Conservation (phyloP, 2,797 vertebrate species). For the Sandelia bainsii region DNA sequence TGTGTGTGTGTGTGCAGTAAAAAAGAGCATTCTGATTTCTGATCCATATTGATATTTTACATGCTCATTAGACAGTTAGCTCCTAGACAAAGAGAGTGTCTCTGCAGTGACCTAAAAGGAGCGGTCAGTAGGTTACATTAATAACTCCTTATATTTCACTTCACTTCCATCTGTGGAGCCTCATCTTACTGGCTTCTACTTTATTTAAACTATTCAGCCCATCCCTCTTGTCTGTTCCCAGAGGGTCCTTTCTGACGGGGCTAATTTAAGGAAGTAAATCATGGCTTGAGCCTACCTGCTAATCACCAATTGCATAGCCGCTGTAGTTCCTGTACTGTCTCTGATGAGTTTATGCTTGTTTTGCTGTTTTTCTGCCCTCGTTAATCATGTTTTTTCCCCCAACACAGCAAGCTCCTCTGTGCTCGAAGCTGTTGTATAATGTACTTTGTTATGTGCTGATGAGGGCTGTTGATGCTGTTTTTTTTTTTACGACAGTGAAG, state of each 20-base stretch:
- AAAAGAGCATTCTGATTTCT: not conserved
- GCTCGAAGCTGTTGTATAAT: constrained; percentile 60
- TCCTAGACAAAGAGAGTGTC: constrained; percentile 8
- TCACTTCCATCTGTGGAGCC: constrained; percentile 7
- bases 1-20: not conserved
- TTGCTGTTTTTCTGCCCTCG: constrained; percentile 48
- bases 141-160: not conserved
- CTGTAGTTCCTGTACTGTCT: constrained; percentile 15
- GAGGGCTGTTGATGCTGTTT: constrained; percentile 38
- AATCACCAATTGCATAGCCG: constrained; percentile 60
- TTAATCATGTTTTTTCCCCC: constrained; percentile 47
- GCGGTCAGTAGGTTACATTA: constrained; percentile 44
- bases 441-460: constrained; percentile 57
- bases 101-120: constrained; percentile 7
- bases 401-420: constrained; percentile 33
- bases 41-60: constrained; percentile 25
- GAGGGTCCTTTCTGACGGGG: constrained; percentile 47
- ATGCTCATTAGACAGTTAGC: constrained; percentile 25
- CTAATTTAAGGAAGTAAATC: constrained; percentile 75
- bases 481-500: constrained; percentile 22
- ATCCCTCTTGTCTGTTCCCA: constrained; percentile 27
- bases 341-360: constrained; percentile 51
- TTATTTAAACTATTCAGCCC: constrained; percentile 48
- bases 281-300: constrained; percentile 63
- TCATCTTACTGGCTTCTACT: constrained; percentile 34